Conservation (phyloP, 2,113 vertebrate species). For the Notiomystis cincta region DNA sequence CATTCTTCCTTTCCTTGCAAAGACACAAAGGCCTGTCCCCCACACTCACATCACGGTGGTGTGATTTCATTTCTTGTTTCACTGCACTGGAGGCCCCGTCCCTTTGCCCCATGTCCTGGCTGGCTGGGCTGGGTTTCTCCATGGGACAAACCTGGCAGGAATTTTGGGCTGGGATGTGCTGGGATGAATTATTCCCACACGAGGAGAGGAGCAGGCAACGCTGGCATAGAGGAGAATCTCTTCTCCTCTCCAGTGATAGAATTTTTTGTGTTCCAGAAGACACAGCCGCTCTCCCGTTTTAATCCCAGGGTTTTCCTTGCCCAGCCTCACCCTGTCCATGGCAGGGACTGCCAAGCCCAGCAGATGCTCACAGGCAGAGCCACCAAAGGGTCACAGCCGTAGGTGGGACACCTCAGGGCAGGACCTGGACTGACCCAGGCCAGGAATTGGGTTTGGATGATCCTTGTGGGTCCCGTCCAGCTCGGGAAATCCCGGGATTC, state of each 20-base stretch:
- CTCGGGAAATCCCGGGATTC: too few relatives aligned
- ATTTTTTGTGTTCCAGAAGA: neutral
- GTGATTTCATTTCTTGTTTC: rapidly evolving
- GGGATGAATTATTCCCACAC: neutral
- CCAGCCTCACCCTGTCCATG: too few relatives aligned
- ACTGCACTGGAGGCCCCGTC: rapidly evolving
- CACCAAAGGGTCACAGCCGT: too few relatives aligned
- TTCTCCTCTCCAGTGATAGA: too few relatives aligned
- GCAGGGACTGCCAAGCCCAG: too few relatives aligned
- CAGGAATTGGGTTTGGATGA: too few relatives aligned
- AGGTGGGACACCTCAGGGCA: too few relatives aligned
- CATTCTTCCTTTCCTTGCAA: neutral
- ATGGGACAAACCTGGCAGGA: neutral
- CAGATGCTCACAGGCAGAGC: too few relatives aligned
- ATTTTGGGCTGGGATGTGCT: neutral
- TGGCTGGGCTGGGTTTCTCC: neutral
- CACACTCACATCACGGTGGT: rapidly evolving
- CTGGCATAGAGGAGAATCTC: rapidly evolving
- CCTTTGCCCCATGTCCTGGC: rapidly evolving
- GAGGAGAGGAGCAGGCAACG: neutral
- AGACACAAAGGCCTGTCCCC: neutral
- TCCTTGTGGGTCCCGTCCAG: too few relatives aligned
- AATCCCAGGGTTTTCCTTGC: neutral
- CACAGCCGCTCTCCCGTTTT: neutral
- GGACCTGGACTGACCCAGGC: too few relatives aligned